Evolutionary conservation across 2,888 invertebrate species (phyloP).

Genomic region (Ariolimax columbianus): DNA sequence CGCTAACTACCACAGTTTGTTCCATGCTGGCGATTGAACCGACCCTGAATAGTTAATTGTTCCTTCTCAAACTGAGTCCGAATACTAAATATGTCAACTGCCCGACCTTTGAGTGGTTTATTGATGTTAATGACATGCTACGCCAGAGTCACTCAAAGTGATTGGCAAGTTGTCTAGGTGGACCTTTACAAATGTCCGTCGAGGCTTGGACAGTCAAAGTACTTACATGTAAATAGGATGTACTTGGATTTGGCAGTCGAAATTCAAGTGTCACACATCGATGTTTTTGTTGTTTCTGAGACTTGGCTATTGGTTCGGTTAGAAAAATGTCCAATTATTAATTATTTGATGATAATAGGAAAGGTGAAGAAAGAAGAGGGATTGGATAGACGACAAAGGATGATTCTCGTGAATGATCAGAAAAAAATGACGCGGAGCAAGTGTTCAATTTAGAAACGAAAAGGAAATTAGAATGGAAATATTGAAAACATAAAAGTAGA

Average conservation of each 20-base stretch:
- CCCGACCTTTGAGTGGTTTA: background rate
- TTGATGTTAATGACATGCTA: background rate
- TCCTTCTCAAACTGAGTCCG: background rate
- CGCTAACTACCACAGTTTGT: background rate
- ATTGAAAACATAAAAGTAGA: too few species aligned
- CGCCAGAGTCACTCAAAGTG: background rate
- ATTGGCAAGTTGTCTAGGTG: background rate
- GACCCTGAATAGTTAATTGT: background rate
- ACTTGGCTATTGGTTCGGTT: background rate
- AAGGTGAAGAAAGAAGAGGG: background rate
- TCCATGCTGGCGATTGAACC: background rate
- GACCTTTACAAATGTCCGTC: background rate
- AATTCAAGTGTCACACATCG: background rate
- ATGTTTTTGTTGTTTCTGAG: background rate
- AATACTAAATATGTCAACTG: background rate
- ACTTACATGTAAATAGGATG: background rate
- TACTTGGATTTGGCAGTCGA: background rate
- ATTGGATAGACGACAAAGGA: too few species aligned
- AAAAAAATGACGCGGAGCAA: too few species aligned
- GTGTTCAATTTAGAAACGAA: too few species aligned
- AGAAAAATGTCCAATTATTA: background rate
- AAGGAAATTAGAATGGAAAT: too few species aligned
- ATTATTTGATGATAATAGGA: background rate
- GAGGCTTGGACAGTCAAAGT: background rate
- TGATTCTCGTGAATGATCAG: too few species aligned